Evolutionary conservation across 2,888 invertebrate species (phyloP).

Genomic region (Leucophenga maculata): DNA sequence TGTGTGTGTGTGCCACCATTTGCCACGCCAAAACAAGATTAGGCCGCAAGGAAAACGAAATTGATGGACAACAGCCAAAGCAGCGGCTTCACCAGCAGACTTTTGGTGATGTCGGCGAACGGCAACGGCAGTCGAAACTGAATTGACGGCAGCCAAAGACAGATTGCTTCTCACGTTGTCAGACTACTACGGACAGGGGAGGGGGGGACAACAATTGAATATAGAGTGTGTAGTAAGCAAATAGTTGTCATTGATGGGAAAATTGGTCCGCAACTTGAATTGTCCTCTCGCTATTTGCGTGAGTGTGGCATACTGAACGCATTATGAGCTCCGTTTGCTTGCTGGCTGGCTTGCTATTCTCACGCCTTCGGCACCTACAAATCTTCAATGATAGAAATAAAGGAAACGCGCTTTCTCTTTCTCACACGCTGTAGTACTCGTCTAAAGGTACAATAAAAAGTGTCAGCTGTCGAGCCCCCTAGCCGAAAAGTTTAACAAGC

Average conservation of each 20-base stretch:
- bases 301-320: neutral
- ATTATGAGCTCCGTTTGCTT: neutral
- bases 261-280: no score
- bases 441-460: neutral
- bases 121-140: neutral
- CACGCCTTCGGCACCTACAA: neutral
- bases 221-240: no score
- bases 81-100: neutral
- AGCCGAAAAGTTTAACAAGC: constrained; percentile 6
- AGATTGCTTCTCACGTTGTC: no score
- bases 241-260: no score
- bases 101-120: neutral
- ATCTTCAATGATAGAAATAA: neutral
- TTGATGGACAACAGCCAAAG: neutral
- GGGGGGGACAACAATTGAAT: no score
- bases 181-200: no score
- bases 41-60: constrained; percentile 8
- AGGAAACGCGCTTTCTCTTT: neutral
- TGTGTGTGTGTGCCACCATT: neutral
- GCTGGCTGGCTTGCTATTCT: neutral
- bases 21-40: neutral
- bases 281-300: neutral
- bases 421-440: no score
- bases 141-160: neutral
- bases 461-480: neutral